Evolutionary conservation across 2,113 vertebrate genomes (phyloP).

Genomic region (Sapayoa aenigma): DNA sequence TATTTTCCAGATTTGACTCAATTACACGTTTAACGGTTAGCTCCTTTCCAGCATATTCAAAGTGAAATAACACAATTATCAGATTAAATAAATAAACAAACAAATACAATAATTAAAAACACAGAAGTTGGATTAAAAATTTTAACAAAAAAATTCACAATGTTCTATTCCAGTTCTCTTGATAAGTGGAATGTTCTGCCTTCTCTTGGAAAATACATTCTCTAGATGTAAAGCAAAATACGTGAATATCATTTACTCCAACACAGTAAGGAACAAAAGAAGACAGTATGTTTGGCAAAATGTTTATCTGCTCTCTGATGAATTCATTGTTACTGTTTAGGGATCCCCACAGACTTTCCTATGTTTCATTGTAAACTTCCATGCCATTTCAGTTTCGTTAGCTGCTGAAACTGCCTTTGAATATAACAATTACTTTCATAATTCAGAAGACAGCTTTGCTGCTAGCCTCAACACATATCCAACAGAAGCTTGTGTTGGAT

Average conservation of each 20-base stretch:
- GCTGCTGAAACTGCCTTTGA: not conserved
- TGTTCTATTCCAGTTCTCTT: not conserved
- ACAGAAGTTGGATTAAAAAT: not conserved
- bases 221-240: not conserved
- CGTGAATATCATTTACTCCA: not conserved
- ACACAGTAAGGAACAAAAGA: not conserved
- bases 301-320: not conserved
- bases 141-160: not conserved
- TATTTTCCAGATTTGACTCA: not conserved
- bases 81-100: not conserved
- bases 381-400: not conserved
- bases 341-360: not conserved
- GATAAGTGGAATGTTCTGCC: not conserved
- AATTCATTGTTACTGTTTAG: not conserved
- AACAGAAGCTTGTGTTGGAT: not conserved
- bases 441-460: not conserved
- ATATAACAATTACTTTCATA: not conserved
- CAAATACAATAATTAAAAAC: not conserved
- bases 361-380: not conserved
- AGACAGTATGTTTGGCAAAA: not conserved
- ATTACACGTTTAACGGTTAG: not conserved
- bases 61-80: not conserved
- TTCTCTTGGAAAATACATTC: not conserved
- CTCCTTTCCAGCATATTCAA: not conserved
- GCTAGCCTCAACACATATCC: not conserved